Evolutionary conservation across 1,140 invertebrate species (phyloP).

Genomic region (Cydia fagiglandana): DNA sequence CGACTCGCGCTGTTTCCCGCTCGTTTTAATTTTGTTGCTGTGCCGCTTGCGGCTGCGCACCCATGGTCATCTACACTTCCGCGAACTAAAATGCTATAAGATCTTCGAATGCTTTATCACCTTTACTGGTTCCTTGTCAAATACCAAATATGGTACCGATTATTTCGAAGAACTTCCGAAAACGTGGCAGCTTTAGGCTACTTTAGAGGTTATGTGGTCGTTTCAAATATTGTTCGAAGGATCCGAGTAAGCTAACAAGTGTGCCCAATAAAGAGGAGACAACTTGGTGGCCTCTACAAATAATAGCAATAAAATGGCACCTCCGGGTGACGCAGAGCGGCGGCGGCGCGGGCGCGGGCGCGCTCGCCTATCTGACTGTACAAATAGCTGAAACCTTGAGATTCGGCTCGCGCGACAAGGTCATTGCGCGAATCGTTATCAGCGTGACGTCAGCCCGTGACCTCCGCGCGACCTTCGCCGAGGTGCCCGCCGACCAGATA

Average conservation of each 20-base stretch:
- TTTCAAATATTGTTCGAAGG: slow-evolving; percentile 18
- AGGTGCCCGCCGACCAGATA: slow-evolving; percentile 70
- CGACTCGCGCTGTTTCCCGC: slow-evolving; percentile 54
- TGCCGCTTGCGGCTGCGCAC: slow-evolving; percentile 47
- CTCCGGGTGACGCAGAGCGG: slow-evolving; percentile 58
- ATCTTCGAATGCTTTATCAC: not conserved
- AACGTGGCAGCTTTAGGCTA: slow-evolving; percentile 5
- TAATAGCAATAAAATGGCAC: slow-evolving; percentile 62
- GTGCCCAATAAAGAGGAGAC: slow-evolving; percentile 39
- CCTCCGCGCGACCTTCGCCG: slow-evolving; percentile 57
- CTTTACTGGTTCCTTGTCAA: not conserved
- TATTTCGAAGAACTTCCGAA: not conserved
- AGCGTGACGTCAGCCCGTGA: slow-evolving; percentile 74
- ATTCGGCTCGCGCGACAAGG: slow-evolving; percentile 76
- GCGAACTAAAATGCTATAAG: slow-evolving; percentile 1
- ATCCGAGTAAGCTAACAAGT: not conserved
- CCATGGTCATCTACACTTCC: slow-evolving; percentile 25
- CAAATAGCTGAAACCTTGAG: slow-evolving; percentile 76
- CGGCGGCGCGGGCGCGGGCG: slow-evolving; percentile 43
- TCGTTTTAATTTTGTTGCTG: slow-evolving; percentile 51
- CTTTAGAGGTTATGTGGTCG: slow-evolving; percentile 12
- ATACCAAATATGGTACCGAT: not conserved
- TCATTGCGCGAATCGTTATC: slow-evolving; percentile 78
- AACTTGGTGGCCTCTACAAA: slow-evolving; percentile 56
- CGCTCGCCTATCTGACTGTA: slow-evolving; percentile 67